phyloP scores from a whole-genome alignment of 2,888 invertebrate species.

The Ormyrus rosae region DNA sequence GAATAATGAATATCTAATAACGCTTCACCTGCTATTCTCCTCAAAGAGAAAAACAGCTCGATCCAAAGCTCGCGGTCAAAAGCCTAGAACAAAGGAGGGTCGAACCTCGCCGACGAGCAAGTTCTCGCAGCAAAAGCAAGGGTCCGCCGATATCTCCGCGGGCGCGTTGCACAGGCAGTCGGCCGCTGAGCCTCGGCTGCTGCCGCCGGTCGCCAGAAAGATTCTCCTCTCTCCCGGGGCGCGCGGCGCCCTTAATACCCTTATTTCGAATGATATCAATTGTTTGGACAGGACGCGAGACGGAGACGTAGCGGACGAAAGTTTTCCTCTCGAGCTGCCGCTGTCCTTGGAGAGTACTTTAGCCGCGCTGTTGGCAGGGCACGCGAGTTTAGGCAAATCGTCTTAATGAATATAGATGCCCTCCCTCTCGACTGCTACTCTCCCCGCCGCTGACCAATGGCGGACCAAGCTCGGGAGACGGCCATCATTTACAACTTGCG shows the following conservation, averaged over 20 bases:
- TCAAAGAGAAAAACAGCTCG: no score
- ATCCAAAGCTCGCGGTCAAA: no score
- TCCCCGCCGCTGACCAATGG: constrained; percentile 38
- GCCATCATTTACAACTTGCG: no score
- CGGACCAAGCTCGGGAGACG: background rate
- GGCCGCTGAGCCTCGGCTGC: background rate
- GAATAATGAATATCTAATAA: no score
- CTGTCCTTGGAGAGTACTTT: constrained; percentile 56
- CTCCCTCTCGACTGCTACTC: constrained; percentile 5
- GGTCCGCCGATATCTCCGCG: background rate
- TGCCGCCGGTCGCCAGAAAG: background rate
- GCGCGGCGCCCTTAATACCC: constrained; percentile 15
- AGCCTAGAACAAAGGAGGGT: no score
- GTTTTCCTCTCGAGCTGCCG: constrained; percentile 38
- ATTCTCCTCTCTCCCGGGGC: background rate
- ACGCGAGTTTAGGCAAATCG: constrained; percentile 59
- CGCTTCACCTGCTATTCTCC: no score
- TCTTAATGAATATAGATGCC: constrained; percentile 71
- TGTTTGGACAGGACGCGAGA: constrained; percentile 41
- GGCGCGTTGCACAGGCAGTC: background rate
- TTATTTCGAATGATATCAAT: constrained; percentile 43
- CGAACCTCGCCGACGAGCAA: background rate
- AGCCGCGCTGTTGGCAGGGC: constrained; percentile 11
- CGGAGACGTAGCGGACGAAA: background rate
- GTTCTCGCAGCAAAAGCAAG: background rate